Evolutionary conservation across 2,797 vertebrate genomes (phyloP), one percentile per base, ranked within the genome.

Genomic region (Pogonophryne albipinna): DNA sequence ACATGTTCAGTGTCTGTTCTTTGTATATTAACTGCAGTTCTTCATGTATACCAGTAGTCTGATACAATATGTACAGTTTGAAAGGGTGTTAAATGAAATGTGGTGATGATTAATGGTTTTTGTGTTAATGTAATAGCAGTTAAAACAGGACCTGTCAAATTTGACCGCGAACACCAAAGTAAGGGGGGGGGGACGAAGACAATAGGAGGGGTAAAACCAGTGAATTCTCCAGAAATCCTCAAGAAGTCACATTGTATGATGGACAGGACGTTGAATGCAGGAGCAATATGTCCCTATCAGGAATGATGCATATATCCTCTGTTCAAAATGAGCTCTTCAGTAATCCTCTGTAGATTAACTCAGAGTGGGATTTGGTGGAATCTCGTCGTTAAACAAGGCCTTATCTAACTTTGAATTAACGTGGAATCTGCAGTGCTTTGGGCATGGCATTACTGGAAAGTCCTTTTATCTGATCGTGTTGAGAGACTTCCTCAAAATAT

Each of bases 341-440:
- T 90, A 94, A 93, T 94, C 90, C 90, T 83, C 63, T 79, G 61
- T 86, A 87, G 92, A 92, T 91, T 71, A 91, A 90, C 86, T 68
- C 82, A 75, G 83, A 49, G 61, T 69, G 71, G 80, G 81, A 86
- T 89, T 72, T 84, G 55, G 71, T 85, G 77, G 82, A 76, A 87
- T 61, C 77, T 85, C 86, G 92, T 88, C 89, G 77, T 89, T 83
- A 84, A 90, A 83, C 78, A 84, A 72, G 82, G 69, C 84, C 17
- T 10, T 74, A 34, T 75, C 79, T 71, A 84, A 84, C 83, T 84
- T 92, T 92, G 92, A 93, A 94, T 92, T 92, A 88, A 90, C 91
- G 80, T 11, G 1, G 85, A 89, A 83, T 91, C 85, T 82, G 74
- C 71, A 66, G 77, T 55, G 58, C 50, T 77, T 46, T 72, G 74